Base-by-base conservation (phyloP, 2,888 invertebrate genomes). In the Acanthopleura granulata region DNA sequence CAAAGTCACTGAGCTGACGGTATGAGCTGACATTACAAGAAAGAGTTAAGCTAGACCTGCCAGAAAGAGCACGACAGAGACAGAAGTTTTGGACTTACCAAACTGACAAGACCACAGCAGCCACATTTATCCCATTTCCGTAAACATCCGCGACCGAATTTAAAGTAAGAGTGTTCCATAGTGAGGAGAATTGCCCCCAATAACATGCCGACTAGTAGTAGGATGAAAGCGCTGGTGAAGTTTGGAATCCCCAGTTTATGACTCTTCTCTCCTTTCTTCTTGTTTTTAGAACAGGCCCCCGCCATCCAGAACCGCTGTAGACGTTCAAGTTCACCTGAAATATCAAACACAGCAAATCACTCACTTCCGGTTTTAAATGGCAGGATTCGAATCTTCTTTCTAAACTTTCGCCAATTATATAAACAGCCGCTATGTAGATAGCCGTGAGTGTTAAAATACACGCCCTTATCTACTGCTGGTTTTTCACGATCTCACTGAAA, bases 161-260 rank as follows among this genome's bases (percentile, higher is more conserved):
- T 95, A 92, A 97, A 98, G 92, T 99, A 99, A 77, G 97, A 93
- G 91, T 98, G 96, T 91, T 99, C 99, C 77, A 97, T 92, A 72
- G 96, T 93, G 78, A 99, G 93, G 75, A 99, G 93, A 40, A 97
- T 91, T 0, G 96, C 95, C 0, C 98, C 97, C 81, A 99, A 92
- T 78, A 97, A 92, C 85, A 99, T 97, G 66, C 99, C 99, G 77
- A 96, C 96, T 93, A 97, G 97, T 75, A 99, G 93, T 79, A 99
- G 93, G 76, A 99, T 93, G 91, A 99, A 99, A 72, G 99, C 99
- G 78, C 97, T 97, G 89, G 98, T 94, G 92, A 99, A 99, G 92
- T 99, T 99, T 91, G 91, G 90, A 71, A 92, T 90, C 62, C 92
- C 92, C 61, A 92, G 85, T 16, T 92, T 91, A 71, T 91, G 89